phyloP scores from a whole-genome alignment of 2,888 invertebrate species.

The Isotomurus palustris region DNA sequence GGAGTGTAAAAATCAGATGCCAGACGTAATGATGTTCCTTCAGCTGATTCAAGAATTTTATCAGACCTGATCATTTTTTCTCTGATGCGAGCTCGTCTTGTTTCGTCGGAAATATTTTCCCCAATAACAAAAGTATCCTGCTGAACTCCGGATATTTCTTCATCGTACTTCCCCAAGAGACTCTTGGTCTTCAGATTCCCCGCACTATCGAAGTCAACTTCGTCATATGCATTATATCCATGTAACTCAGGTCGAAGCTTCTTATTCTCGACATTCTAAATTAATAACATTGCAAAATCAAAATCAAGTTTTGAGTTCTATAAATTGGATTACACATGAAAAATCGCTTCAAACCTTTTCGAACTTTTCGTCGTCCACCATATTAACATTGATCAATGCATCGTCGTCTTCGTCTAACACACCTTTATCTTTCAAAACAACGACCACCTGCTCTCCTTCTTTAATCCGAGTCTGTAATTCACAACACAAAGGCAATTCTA shows the following conservation, averaged over 20 bases:
- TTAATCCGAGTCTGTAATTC: conserved; percentile 55
- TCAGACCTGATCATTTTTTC: conserved; percentile 56
- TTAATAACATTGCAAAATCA: conserved; percentile 8
- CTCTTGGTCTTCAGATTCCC: conserved; percentile 58
- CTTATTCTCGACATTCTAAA: conserved; percentile 71
- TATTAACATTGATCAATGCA: conserved; percentile 85
- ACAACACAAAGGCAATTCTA: conserved; percentile 8
- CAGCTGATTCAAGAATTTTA: conserved; percentile 70
- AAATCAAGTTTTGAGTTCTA: conserved; percentile 1
- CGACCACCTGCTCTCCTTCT: conserved; percentile 78
- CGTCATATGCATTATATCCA: conserved; percentile 81
- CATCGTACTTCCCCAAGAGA: conserved; percentile 88
- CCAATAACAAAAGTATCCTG: conserved; percentile 68
- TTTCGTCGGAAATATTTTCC: conserved; percentile 44
- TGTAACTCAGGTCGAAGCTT: conserved; percentile 67
- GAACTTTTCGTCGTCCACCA: conserved; percentile 77
- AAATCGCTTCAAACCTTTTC: conserved; percentile 58
- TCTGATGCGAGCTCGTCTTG: conserved; percentile 39
- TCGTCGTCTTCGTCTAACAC: conserved; percentile 82
- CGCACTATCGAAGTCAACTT: conserved; percentile 59
- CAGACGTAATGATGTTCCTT: conserved; percentile 61
- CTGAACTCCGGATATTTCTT: conserved; percentile 72
- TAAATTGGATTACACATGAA: not conserved
- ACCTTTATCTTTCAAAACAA: conserved; percentile 89
- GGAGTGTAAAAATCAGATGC: conserved; percentile 85